Conservation (phyloP, 2,888 invertebrate species). For the Dynastes tityus region DNA sequence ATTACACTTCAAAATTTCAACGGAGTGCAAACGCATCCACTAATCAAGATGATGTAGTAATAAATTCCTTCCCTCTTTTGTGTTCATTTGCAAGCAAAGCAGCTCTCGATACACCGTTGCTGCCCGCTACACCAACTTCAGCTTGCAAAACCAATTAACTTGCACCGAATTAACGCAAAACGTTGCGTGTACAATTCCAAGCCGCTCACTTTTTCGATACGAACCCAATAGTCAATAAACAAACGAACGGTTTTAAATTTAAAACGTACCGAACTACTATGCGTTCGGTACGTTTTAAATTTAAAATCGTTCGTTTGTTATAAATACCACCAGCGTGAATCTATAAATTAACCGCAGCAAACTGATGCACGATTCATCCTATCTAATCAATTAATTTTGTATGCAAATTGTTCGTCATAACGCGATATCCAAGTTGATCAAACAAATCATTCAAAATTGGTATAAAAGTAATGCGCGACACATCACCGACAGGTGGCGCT, state of each 20-base stretch:
- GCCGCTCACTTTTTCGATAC: too few relatives aligned
- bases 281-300: not conserved
- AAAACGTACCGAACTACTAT: not conserved
- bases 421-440: conserved; percentile 30
- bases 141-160: too few relatives aligned
- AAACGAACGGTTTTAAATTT: conserved; percentile 5
- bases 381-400: conserved; percentile 38
- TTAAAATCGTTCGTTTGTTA: not conserved
- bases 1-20: too few relatives aligned
- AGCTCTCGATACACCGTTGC: too few relatives aligned
- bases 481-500: not conserved
- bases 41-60: too few relatives aligned
- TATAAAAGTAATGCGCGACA: conserved; percentile 18
- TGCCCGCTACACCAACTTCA: too few relatives aligned
- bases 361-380: conserved; percentile 2
- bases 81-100: too few relatives aligned
- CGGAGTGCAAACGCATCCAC: too few relatives aligned
- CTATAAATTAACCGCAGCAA: conserved; percentile 13
- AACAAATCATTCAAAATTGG: conserved; percentile 40
- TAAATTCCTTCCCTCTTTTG: too few relatives aligned
- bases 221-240: not conserved
- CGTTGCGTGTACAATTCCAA: too few relatives aligned
- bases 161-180: too few relatives aligned
- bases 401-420: conserved; percentile 40
- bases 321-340: not conserved